Percentiles rank a stretch among this genome's conserved stretches.
These are phyloP conservation scores for Furcula furcula DNA, from an alignment of 2,888 invertebrate genomes.

Conservation along the genomic window DNA sequence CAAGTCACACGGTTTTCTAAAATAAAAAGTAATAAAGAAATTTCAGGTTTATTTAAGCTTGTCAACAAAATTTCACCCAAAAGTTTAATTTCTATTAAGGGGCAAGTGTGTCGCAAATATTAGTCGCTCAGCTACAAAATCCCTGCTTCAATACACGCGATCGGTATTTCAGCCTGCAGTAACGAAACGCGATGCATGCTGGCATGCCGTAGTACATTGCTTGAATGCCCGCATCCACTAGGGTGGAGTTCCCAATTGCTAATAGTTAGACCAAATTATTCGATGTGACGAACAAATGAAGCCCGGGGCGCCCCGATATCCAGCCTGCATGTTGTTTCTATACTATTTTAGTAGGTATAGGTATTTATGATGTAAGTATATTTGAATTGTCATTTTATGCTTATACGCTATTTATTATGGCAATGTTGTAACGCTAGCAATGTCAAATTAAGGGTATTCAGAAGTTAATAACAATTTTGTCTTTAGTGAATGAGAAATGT, in stretches of 20 bases:
- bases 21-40: too few relatives aligned
- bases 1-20: too few relatives aligned
- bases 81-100: too few relatives aligned
- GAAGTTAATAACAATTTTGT: too few relatives aligned
- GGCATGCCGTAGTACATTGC: slow-evolving; percentile 67
- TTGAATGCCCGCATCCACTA: slow-evolving; percentile 62
- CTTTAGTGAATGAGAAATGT: too few relatives aligned
- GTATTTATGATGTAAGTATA: too few relatives aligned
- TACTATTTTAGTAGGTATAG: too few relatives aligned
- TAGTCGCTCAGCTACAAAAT: slow-evolving; percentile 25
- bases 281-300: slow-evolving; percentile 52
- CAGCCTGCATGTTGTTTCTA: background rate
- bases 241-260: slow-evolving; percentile 63
- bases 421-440: background rate
- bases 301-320: slow-evolving; percentile 24
- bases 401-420: background rate
- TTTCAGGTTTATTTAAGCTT: too few relatives aligned
- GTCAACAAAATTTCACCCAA: too few relatives aligned
- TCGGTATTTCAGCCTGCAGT: slow-evolving; percentile 57
- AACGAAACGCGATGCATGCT: slow-evolving; percentile 47
- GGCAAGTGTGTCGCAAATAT: too few relatives aligned
- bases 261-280: slow-evolving; percentile 36
- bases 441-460: too few relatives aligned
- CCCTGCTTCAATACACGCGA: slow-evolving; percentile 43
- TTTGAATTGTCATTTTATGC: background rate